Conservation (phyloP, 2,797 vertebrate genomes). For the Sebastes minor region DNA sequence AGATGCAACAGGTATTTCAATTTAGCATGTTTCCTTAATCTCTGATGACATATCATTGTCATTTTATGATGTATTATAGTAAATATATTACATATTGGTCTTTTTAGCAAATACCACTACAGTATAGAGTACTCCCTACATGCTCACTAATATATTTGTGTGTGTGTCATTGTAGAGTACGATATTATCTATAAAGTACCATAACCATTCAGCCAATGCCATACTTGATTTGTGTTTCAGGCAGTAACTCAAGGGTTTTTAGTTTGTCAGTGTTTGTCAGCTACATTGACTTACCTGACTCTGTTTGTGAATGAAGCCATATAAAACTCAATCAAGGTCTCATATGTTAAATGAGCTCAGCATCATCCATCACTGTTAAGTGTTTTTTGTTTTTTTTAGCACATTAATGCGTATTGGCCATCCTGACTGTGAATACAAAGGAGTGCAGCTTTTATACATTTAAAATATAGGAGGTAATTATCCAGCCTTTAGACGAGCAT, state of each 20-base stretch:
- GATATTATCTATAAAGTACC: not conserved
- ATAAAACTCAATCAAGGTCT: constrained; percentile 33
- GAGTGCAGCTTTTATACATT: not conserved
- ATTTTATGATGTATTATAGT: too few relatives aligned
- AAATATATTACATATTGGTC: too few relatives aligned
- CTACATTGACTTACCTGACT: not conserved
- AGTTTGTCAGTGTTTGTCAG: constrained; percentile 11
- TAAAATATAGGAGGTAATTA: not conserved
- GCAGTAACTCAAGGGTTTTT: not conserved
- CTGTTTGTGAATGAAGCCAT: constrained; percentile 33
- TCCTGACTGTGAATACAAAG: constrained; percentile 36
- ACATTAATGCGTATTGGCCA: constrained; percentile 29
- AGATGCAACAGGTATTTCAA: too few relatives aligned
- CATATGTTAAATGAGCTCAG: constrained; percentile 18
- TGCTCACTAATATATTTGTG: not conserved
- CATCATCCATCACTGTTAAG: constrained; percentile 45
- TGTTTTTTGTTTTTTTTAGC: constrained; percentile 1
- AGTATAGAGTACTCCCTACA: not conserved
- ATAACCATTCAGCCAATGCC: not conserved
- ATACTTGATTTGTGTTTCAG: constrained; percentile 6
- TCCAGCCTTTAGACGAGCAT: not conserved
- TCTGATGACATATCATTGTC: too few relatives aligned
- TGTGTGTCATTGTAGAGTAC: not conserved
- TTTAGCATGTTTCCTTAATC: too few relatives aligned
- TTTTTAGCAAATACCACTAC: not conserved